Percentiles rank a stretch among this genome's conserved stretches.
Conservation (phyloP, 1,140 invertebrate species). For the Gryon sp. region DNA sequence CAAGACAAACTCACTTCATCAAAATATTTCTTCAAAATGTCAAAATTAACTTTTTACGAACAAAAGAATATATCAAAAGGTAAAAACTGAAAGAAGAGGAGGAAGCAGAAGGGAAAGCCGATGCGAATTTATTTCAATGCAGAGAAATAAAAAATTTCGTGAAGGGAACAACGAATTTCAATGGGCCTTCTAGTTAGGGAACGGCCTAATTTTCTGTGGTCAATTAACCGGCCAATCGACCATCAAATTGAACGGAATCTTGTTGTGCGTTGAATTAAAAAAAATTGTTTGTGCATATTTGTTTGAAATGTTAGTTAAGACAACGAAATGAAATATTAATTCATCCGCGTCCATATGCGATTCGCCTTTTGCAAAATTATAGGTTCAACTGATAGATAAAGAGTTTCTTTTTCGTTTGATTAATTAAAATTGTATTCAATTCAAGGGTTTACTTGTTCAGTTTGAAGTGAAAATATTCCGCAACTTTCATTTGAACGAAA, state of each 20-base stretch:
- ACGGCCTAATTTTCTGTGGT: slow-evolving; percentile 42
- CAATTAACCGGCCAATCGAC: slow-evolving; percentile 50
- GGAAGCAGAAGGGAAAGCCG: not conserved
- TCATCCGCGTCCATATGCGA: too few relatives aligned
- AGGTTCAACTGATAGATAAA: too few relatives aligned
- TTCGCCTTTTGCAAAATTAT: too few relatives aligned
- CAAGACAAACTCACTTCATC: not conserved
- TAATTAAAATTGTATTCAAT: too few relatives aligned
- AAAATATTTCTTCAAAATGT: not conserved
- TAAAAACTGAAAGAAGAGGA: not conserved
- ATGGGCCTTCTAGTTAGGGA: slow-evolving; percentile 30
- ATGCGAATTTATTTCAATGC: slow-evolving; percentile 23
- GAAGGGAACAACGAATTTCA: slow-evolving; percentile 33
- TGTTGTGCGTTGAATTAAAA: slow-evolving; percentile 22
- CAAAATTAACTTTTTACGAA: slow-evolving; percentile 36
- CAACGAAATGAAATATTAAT: too few relatives aligned
- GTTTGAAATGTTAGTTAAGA: too few relatives aligned
- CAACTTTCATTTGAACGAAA: too few relatives aligned
- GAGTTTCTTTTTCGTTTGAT: too few relatives aligned
- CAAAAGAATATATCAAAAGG: not conserved
- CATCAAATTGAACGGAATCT: slow-evolving; percentile 46
- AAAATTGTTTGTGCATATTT: not conserved
- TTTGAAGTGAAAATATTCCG: too few relatives aligned
- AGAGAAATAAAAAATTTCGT: not conserved
- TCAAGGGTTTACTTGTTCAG: too few relatives aligned